Evolutionary conservation across 2,888 invertebrate genomes (phyloP).

Genomic region (Drosophila infuscata): DNA sequence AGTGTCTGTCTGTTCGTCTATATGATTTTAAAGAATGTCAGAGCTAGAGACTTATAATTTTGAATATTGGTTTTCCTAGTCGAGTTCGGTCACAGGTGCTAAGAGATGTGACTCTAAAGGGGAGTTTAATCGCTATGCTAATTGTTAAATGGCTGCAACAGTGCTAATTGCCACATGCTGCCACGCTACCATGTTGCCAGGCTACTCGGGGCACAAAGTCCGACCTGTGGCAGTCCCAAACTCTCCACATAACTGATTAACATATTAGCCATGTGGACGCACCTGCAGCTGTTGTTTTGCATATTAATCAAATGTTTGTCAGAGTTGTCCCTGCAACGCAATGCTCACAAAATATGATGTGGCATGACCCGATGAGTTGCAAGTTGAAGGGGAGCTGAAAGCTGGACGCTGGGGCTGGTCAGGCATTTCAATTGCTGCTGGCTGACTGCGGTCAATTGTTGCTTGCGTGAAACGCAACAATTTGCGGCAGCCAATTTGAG

Average conservation of each 20-base stretch:
- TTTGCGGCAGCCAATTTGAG: slow-evolving; percentile 67
- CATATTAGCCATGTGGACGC: slow-evolving; percentile 49
- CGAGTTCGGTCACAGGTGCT: not conserved
- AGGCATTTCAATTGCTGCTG: slow-evolving; percentile 70
- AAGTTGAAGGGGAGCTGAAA: not conserved
- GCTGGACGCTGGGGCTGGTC: slow-evolving; percentile 19
- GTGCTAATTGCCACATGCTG: slow-evolving; percentile 69
- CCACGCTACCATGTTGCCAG: slow-evolving; percentile 17
- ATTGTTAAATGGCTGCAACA: slow-evolving; percentile 43
- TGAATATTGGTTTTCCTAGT: not conserved
- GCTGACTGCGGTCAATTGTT: slow-evolving; percentile 18
- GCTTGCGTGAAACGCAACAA: slow-evolving; percentile 77
- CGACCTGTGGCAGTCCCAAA: not conserved
- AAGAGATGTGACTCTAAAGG: not conserved
- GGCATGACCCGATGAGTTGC: slow-evolving; percentile 18
- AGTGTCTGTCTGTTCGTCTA: not conserved
- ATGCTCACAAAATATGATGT: slow-evolving; percentile 41
- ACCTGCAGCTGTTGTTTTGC: slow-evolving; percentile 65
- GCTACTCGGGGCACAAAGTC: slow-evolving; percentile 26
- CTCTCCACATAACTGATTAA: slow-evolving; percentile 37
- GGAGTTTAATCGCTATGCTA: slow-evolving; percentile 28
- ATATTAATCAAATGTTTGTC: slow-evolving; percentile 65
- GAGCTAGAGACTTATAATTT: not conserved
- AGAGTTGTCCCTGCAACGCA: slow-evolving; percentile 27
- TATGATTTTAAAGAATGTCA: not conserved